A percentile compares a stretch with the other conserved stretches of the same genome.
phyloP scores from a whole-genome alignment of 2,113 vertebrate species.

The Arothron firmamentum region DNA sequence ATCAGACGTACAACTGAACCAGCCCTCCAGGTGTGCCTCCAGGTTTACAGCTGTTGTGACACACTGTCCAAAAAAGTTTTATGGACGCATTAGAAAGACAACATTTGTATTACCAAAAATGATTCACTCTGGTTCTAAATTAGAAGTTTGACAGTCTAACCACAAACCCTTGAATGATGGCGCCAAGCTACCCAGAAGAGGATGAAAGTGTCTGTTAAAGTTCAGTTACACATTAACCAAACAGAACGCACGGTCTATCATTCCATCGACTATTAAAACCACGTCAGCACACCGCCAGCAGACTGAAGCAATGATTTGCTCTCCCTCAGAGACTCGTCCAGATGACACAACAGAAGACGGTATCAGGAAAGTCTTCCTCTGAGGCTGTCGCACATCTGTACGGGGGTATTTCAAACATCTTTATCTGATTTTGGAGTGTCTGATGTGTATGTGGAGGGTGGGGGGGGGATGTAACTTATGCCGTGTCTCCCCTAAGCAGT shows the following conservation, averaged over 20 bases:
- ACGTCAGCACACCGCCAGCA: constrained; percentile 21
- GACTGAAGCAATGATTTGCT: constrained; percentile 44
- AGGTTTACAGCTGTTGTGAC: constrained; percentile 32
- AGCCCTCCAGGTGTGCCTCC: no score
- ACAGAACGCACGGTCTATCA: not conserved
- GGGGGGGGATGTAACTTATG: no score
- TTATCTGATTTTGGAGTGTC: constrained; percentile 9
- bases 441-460: not conserved
- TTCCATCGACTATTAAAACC: not conserved
- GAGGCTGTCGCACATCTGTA: constrained; percentile 30
- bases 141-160: not conserved
- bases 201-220: no score
- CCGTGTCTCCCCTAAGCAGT: no score
- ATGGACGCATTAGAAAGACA: not conserved
- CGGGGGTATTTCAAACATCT: constrained; percentile 21
- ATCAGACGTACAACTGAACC: no score
- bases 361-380: constrained; percentile 39
- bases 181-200: not conserved
- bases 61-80: constrained; percentile 24
- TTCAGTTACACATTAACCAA: no score
- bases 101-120: not conserved
- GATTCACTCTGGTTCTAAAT: not conserved
- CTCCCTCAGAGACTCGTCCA: constrained; percentile 44
- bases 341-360: constrained; percentile 42
- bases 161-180: not conserved